Evolutionary conservation across 2,888 invertebrate genomes (phyloP).

Genomic region (Caenorhabditis drosophilae): DNA sequence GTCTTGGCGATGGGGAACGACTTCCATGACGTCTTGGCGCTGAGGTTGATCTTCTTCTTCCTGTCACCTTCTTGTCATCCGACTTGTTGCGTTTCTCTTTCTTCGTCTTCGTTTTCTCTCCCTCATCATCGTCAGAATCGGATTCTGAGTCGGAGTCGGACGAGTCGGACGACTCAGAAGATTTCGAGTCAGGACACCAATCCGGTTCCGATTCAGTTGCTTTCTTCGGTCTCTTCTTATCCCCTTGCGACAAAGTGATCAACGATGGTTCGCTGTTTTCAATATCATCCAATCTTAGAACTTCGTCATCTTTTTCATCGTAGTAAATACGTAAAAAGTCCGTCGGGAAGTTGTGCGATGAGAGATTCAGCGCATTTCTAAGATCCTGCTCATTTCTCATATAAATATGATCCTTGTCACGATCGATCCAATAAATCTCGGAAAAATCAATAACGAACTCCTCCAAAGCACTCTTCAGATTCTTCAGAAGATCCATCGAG

Average conservation of each 20-base stretch:
- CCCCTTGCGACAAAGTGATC: constrained; percentile 13
- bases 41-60: too few species aligned
- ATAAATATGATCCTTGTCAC: constrained; percentile 32
- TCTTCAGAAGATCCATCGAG: constrained; percentile 16
- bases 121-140: constrained; percentile 8
- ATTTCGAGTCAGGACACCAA: too few species aligned
- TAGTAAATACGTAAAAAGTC: constrained; percentile 18
- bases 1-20: constrained; percentile 13
- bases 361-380: constrained; percentile 26
- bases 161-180: constrained; percentile 16
- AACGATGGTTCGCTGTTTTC: constrained; percentile 13
- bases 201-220: not conserved
- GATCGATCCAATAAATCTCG: constrained; percentile 34
- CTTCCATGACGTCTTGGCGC: constrained; percentile 1
- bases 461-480: constrained; percentile 19
- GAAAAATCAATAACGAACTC: constrained; percentile 22
- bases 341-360: constrained; percentile 13
- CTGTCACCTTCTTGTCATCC: too few species aligned
- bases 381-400: constrained; percentile 24
- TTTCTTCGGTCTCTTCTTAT: not conserved
- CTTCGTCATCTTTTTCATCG: not conserved
- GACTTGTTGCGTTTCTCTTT: too few species aligned
- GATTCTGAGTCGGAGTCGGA: constrained; percentile 5
- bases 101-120: constrained; percentile 6
- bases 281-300: not conserved